phyloP scores from a whole-genome alignment of 2,113 vertebrate species.

The Microtus pennsylvanicus region DNA sequence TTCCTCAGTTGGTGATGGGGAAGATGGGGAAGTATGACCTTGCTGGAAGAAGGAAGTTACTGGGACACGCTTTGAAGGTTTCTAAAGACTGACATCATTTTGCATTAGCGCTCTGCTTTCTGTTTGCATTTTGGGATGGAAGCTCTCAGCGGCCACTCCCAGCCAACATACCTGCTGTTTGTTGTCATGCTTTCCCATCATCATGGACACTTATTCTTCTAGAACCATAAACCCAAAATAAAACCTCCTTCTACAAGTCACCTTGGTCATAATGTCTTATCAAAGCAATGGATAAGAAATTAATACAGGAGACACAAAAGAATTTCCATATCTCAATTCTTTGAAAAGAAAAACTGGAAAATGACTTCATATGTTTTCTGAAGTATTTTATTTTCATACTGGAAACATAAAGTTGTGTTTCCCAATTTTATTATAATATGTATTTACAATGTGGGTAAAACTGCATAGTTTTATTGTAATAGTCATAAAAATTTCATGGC shows the following conservation, averaged over 20 bases:
- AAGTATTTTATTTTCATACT: conserved; percentile 13
- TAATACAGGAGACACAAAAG: not conserved
- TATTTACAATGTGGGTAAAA: not conserved
- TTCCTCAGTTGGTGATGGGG: not conserved
- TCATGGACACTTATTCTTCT: not conserved
- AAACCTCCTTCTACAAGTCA: not conserved
- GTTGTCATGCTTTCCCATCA: not conserved
- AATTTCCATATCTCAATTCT: not conserved
- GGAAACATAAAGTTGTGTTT: not conserved
- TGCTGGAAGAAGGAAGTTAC: not conserved
- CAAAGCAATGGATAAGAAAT: not conserved
- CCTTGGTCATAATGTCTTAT: not conserved
- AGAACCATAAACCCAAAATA: not conserved
- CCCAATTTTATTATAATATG: not conserved
- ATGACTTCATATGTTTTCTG: not conserved
- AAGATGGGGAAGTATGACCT: not conserved
- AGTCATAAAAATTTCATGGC: not conserved
- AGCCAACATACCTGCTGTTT: not conserved
- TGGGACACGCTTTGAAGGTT: not conserved
- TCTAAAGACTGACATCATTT: not conserved
- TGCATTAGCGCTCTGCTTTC: not conserved
- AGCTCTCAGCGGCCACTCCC: not conserved
- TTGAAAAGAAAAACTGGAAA: not conserved
- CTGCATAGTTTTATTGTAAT: not conserved
- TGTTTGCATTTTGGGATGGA: not conserved